These are phyloP conservation scores for Shinisaurus crocodilurus DNA, from an alignment of 2,113 vertebrate species.

Conservation along the genomic window DNA sequence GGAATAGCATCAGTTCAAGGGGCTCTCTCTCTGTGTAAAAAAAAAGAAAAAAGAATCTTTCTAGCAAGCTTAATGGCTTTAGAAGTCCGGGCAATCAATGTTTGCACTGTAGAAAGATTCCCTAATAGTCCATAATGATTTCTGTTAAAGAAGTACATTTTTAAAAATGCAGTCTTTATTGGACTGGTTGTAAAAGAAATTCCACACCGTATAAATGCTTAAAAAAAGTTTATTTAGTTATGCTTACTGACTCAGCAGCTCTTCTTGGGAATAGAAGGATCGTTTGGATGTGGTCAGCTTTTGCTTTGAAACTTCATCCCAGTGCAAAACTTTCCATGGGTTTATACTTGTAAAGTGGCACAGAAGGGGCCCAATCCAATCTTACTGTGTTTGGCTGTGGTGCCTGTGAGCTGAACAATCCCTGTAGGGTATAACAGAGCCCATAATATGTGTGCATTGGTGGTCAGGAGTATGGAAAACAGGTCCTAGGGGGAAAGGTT, in stretches of 20 bases:
- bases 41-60: neutral
- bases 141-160: conserved; percentile 47
- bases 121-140: conserved; percentile 62
- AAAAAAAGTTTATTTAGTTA: conserved; percentile 33
- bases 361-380: too few species aligned
- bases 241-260: neutral
- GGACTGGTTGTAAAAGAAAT: conserved; percentile 42
- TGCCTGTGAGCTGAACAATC: too few species aligned
- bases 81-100: conserved; percentile 66
- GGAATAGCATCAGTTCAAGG: neutral
- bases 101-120: conserved; percentile 44
- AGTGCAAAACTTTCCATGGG: neutral
- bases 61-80: conserved; percentile 38
- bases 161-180: conserved; percentile 34
- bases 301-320: neutral
- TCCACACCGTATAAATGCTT: neutral
- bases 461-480: too few species aligned
- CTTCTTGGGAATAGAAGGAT: neutral
- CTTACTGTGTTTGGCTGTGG: neutral
- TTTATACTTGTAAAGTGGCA: conserved; percentile 27
- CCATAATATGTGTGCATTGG: neutral
- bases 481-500: neutral
- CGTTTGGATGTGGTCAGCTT: neutral
- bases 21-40: neutral
- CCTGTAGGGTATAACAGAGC: neutral